Evolutionary conservation across 2,888 invertebrate genomes (phyloP).

Genomic region (Odontocerum albicorne): DNA sequence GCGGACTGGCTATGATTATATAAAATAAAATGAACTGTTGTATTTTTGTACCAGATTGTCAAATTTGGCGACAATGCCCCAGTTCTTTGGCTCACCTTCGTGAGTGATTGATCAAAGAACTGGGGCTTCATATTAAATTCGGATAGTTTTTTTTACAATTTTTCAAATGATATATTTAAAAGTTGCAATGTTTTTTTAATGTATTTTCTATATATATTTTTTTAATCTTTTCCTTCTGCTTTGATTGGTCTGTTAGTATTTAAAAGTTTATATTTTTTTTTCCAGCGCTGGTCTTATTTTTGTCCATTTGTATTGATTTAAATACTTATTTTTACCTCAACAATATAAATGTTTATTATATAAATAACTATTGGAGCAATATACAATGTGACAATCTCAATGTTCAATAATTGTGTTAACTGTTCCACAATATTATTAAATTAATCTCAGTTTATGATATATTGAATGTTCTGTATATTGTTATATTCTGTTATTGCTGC

Average conservation of each 20-base stretch:
- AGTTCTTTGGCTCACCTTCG: conserved; percentile 12
- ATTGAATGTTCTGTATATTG: conserved; percentile 12
- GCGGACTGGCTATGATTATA: neutral
- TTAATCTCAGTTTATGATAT: conserved; percentile 9
- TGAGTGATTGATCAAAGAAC: conserved; percentile 7
- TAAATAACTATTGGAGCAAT: conserved; percentile 6
- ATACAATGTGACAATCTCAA: conserved; percentile 26
- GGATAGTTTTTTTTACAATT: conserved; percentile 25
- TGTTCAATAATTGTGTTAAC: conserved; percentile 16
- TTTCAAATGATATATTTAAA: conserved; percentile 8
- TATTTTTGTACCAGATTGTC: conserved; percentile 34
- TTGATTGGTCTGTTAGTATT: conserved; percentile 7
- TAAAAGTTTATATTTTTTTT: neutral
- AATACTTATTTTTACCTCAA: neutral
- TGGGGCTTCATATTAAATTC: conserved; percentile 29
- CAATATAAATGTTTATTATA: conserved; percentile 2
- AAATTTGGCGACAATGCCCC: conserved; percentile 26
- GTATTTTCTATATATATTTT: conserved; percentile 7
- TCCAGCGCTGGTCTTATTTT: neutral
- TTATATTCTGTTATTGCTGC: conserved; percentile 4
- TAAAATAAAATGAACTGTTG: conserved; percentile 21
- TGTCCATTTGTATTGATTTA: neutral
- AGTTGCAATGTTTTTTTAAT: conserved; percentile 13
- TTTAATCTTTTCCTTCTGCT: conserved; percentile 22
- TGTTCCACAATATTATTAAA: conserved; percentile 19